Conservation (phyloP, 1,140 invertebrate species). For the Drosophila erecta region DNA sequence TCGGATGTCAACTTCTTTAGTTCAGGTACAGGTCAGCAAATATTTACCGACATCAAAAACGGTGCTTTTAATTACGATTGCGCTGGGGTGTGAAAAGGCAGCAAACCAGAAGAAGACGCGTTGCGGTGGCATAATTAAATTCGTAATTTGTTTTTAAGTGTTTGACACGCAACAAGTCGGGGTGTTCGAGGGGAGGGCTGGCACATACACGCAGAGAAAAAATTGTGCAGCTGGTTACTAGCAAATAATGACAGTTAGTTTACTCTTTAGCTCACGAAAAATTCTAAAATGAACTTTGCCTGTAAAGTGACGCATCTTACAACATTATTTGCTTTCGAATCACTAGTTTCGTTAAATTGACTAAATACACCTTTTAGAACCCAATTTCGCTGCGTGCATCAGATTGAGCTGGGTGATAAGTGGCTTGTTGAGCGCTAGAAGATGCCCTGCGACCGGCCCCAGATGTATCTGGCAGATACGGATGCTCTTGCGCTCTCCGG, state of each 20-base stretch:
- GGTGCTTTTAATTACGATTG: constrained; percentile 70
- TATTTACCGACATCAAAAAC: constrained; percentile 78
- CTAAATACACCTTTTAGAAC: not conserved
- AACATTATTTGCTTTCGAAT: not conserved
- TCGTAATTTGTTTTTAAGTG: constrained; percentile 76
- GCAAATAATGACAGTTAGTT: no score
- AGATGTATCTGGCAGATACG: constrained; percentile 25
- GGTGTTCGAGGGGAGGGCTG: not conserved
- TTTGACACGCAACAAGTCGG: constrained; percentile 73
- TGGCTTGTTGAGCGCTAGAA: constrained; percentile 39
- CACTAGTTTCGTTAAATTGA: no score
- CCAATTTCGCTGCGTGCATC: not conserved
- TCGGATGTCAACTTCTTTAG: constrained; percentile 84
- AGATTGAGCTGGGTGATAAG: constrained; percentile 56
- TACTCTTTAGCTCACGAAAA: no score
- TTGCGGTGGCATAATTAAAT: constrained; percentile 74
- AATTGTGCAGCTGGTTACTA: not conserved
- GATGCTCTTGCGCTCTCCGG: constrained; percentile 37
- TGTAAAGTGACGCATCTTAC: not conserved
- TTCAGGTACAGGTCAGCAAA: constrained; percentile 75
- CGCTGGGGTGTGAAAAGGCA: constrained; percentile 67
- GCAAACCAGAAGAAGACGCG: constrained; percentile 46
- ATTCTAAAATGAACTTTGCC: no score
- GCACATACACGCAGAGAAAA: not conserved
- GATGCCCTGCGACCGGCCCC: constrained; percentile 14